Percentiles rank a stretch among this genome's conserved stretches.
Evolutionary conservation across 2,797 vertebrate species (phyloP).

Genomic region (Brachymystax lenok): DNA sequence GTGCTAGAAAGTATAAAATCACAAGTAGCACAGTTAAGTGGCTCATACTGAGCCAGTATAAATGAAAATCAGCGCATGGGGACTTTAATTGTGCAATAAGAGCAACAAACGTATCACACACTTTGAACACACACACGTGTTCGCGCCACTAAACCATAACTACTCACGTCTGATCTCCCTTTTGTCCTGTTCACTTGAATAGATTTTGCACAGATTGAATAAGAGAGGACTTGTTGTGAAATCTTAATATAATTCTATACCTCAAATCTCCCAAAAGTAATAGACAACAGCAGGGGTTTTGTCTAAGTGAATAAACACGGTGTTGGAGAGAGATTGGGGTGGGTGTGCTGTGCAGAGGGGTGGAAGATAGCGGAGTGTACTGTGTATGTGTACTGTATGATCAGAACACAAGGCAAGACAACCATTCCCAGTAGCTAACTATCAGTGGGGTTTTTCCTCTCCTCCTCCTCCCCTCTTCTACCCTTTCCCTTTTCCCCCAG

Average conservation of each 20-base stretch:
- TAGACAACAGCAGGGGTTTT: conserved; percentile 20
- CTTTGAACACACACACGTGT: conserved; percentile 28
- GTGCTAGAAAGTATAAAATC: neutral
- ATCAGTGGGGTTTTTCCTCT: conserved; percentile 38
- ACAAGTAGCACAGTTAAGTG: neutral
- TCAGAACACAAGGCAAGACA: conserved; percentile 42
- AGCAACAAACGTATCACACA: conserved; percentile 5
- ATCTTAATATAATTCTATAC: conserved; percentile 48
- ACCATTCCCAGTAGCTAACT: conserved; percentile 24
- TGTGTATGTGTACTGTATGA: conserved; percentile 37
- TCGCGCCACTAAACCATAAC: neutral
- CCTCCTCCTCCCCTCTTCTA: conserved; percentile 36
- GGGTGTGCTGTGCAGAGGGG: neutral
- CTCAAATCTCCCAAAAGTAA: conserved; percentile 22
- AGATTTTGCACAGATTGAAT: conserved; percentile 45
- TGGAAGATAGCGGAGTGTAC: conserved; percentile 23
- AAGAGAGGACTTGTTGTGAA: conserved; percentile 44
- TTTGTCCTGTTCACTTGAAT: conserved; percentile 39
- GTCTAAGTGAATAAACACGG: conserved; percentile 53
- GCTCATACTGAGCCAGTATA: neutral
- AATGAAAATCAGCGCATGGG: neutral
- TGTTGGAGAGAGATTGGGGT: conserved; percentile 12
- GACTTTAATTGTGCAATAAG: neutral
- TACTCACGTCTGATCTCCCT: conserved; percentile 17
- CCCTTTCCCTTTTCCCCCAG: conserved; percentile 33